Conservation (phyloP, 2,888 invertebrate species). For the Orthosia incerta region DNA sequence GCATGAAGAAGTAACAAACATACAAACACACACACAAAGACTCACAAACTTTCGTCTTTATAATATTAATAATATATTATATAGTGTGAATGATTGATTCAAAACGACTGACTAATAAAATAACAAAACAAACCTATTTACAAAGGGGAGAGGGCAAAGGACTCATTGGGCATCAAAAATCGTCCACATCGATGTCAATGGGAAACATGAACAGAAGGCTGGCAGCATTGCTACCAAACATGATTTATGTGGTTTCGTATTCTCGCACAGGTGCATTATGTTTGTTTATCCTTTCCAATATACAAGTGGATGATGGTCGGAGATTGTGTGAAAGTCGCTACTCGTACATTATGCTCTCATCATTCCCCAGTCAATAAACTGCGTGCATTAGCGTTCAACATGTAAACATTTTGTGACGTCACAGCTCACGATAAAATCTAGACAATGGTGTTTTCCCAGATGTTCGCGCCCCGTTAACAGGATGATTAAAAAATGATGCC, state of each 20-base stretch:
- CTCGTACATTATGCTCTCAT: constrained; percentile 58
- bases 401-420: constrained; percentile 55
- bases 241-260: background rate
- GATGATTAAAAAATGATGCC: constrained; percentile 81
- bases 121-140: no score
- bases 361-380: constrained; percentile 51
- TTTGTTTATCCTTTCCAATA: constrained; percentile 55
- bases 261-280: constrained; percentile 23
- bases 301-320: constrained; percentile 43
- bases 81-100: no score
- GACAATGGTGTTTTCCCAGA: constrained; percentile 79
- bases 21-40: no score
- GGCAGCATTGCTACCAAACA: background rate
- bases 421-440: constrained; percentile 59
- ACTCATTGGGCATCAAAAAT: no score
- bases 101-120: no score
- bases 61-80: no score
- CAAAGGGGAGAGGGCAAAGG: no score
- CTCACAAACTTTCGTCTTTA: no score
- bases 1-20: no score
- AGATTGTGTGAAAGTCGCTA: constrained; percentile 56
- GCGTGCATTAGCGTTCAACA: constrained; percentile 17
- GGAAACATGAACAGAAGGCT: no score
- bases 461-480: constrained; percentile 67
- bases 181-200: no score